phyloP scores from a whole-genome alignment of 2,888 invertebrate species.

The Mystacides longicornis region DNA sequence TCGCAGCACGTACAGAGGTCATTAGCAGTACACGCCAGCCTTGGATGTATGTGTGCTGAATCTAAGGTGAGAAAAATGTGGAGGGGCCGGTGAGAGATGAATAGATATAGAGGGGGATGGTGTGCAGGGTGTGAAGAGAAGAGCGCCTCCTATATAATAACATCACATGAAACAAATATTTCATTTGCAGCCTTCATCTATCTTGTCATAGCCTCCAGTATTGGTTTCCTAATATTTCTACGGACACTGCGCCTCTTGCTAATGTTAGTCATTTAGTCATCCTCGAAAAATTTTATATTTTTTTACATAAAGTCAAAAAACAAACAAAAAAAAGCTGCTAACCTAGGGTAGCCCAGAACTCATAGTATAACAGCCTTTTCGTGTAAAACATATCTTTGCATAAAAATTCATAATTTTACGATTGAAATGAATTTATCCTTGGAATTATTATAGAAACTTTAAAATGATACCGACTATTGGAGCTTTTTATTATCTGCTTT shows the following conservation, averaged over 20 bases:
- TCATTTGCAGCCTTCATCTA: constrained; percentile 25
- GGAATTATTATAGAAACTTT: too few species aligned
- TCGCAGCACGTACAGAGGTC: constrained; percentile 16
- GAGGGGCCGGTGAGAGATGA: constrained; percentile 1
- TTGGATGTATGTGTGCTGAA: too few species aligned
- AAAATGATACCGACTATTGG: too few species aligned
- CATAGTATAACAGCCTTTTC: too few species aligned
- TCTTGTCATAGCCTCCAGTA: constrained; percentile 23
- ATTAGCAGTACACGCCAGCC: constrained; percentile 16
- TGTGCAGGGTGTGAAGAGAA: constrained; percentile 2
- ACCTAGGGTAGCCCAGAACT: too few species aligned
- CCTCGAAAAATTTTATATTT: background rate
- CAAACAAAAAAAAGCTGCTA: too few species aligned
- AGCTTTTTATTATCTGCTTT: too few species aligned
- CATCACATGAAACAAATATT: constrained; percentile 24
- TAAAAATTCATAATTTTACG: too few species aligned
- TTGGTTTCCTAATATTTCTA: constrained; percentile 11
- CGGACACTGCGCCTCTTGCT: constrained; percentile 12
- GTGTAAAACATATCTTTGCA: too few species aligned
- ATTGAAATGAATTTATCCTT: too few species aligned
- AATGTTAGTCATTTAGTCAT: background rate
- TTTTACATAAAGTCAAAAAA: background rate
- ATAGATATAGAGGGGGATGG: constrained; percentile 1
- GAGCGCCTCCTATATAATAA: constrained; percentile 21
- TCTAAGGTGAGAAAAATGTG: constrained; percentile 5